Evolutionary conservation across 2,888 invertebrate species (phyloP), one percentile per base, ranked within the genome.

Genomic region (Calliopum simillimum): DNA sequence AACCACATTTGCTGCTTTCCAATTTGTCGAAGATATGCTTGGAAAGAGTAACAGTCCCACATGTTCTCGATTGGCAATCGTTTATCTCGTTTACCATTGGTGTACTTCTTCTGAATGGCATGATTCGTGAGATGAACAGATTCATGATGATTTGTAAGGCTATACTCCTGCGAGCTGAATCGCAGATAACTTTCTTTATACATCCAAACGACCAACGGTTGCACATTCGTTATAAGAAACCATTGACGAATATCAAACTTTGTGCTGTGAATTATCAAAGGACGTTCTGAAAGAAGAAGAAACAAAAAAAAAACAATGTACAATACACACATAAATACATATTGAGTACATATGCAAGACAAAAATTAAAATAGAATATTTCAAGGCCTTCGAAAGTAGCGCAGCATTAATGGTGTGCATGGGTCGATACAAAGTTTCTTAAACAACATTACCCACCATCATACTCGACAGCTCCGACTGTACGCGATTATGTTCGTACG

Each of bases 231-330:
- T 33, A 97, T 92, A 74, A 97, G 87, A 86, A 97, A 97, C 97
- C 97, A 97, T 86, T 97, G 97, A 5, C 97, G 90, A 77, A 97
- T 97, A 86, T 97, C 97, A 84, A 97, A 97, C 87, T 97, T 97
- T 1, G 96, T 96, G 80, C 94, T 90, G 86, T 96, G 93, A 75
- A 97, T 92, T 59, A 96, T 90, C 66, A 97, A 87, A 0, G 97
- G 97, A 72, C 92, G 91, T 88, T 97, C 97, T 96, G 88, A 73
- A 77, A 72, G 71, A n/a, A 16, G 19, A 69, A 69, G 51, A n/a
- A 19, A 68, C 51, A 69, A 51, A 61, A 55, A 23, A 56, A 55
- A 46, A 49, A 64, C n/a, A n/a, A n/a, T n/a, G n/a, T n/a, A 61
- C 11, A 8, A 21, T 19, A n/a, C 1, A 62, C n/a, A 1, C 19